Base-by-base conservation (phyloP, 1,140 invertebrate genomes). In the Pogonognathellus flavescens region DNA sequence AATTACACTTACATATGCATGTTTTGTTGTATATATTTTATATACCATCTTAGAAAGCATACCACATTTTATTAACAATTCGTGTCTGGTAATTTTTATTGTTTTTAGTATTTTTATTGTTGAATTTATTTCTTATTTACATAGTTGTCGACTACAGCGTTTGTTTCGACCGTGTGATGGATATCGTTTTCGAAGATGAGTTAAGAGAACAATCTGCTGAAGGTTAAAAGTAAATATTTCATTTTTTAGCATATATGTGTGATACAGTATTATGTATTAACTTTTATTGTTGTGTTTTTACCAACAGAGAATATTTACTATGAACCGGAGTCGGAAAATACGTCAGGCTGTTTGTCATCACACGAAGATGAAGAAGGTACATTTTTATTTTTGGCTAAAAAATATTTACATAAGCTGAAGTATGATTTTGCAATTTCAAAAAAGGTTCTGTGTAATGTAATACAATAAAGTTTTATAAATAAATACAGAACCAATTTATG, bases 401-500 rank as follows among this genome's bases (percentile, higher is more conserved):
- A n/a, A n/a, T n/a, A n/a, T n/a, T n/a, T n/a, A n/a, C n/a, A n/a
- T n/a, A n/a, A n/a, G n/a, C n/a, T n/a, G n/a, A n/a, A n/a, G n/a
- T n/a, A n/a, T n/a, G n/a, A n/a, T n/a, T n/a, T n/a, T n/a, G n/a
- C n/a, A n/a, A n/a, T n/a, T n/a, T n/a, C n/a, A n/a, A n/a, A n/a
- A n/a, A n/a, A n/a, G n/a, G 31, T 41, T 41, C 31, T 3, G 6
- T 41, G 31, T 41, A 41, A 41, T 41, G 59, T 62, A 3, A 62
- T 18, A 18, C 3, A 18, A 9, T n/a, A 18, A 1, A 10, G 1
- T 62, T 62, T n/a, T 62, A 3, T 62, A n/a, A n/a, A 3, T 18
- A 62, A 49, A n/a, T 76, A 7, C 16, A 76, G 70, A 76, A 50
- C 70, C 70, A 50, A 50, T 76, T 49, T 76, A 76, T 31, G 70